Percentiles rank a stretch among this genome's conserved stretches.
phyloP scores from a whole-genome alignment of 2,888 invertebrate species.

The Galeruca laticollis region DNA sequence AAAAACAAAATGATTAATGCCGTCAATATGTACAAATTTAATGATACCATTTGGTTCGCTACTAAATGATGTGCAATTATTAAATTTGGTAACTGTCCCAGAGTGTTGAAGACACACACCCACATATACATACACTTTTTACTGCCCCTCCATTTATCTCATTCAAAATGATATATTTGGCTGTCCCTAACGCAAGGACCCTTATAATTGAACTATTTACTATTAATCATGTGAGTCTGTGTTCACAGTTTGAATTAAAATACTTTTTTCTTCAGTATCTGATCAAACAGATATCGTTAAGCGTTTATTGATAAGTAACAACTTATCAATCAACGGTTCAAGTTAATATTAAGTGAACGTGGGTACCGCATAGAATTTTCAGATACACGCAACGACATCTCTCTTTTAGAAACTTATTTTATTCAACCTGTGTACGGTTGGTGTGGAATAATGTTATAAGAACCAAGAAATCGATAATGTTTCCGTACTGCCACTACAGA shows the following conservation, averaged over 20 bases:
- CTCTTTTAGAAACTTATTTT: no score
- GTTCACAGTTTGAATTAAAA: background rate
- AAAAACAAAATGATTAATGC: background rate
- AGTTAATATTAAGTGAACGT: no score
- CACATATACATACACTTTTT: conserved; percentile 46
- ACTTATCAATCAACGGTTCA: no score
- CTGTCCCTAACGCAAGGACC: conserved; percentile 30
- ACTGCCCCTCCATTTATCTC: conserved; percentile 47
- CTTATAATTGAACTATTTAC: conserved; percentile 33
- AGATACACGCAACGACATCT: no score
- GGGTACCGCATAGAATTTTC: no score
- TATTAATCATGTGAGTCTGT: conserved; percentile 18
- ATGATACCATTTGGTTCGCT: conserved; percentile 13
- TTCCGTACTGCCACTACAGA: no score
- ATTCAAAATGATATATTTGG: conserved; percentile 43
- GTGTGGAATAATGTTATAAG: no score
- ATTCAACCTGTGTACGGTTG: no score
- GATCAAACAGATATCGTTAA: no score
- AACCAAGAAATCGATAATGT: no score
- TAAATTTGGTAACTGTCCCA: conserved; percentile 52
- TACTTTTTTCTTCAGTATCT: no score
- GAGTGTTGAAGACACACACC: conserved; percentile 45
- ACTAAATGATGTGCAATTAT: conserved; percentile 48
- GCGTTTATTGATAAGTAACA: no score
- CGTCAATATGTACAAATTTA: background rate